These are phyloP conservation scores for Drosophila parabipectinata DNA, from an alignment of 1,140 invertebrate genomes.

Conservation along the genomic window DNA sequence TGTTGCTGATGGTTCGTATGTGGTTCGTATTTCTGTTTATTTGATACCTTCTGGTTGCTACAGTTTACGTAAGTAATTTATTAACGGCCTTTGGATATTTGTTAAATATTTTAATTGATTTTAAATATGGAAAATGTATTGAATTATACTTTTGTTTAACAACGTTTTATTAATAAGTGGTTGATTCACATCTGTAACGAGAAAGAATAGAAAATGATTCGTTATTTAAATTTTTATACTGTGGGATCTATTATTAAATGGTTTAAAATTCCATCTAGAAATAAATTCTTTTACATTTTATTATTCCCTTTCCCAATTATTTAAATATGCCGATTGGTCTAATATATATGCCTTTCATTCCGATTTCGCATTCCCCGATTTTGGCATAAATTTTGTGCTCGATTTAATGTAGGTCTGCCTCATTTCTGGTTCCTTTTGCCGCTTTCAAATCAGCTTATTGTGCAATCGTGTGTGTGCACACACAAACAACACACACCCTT, in stretches of 20 bases:
- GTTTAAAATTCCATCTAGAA: neutral
- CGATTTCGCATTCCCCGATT: conserved; percentile 43
- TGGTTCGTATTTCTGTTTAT: conserved; percentile 42
- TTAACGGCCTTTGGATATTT: conserved; percentile 61
- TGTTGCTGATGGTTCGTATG: conserved; percentile 38
- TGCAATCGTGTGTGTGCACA: conserved; percentile 68
- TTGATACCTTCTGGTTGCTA: conserved; percentile 41
- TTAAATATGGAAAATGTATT: conserved; percentile 52
- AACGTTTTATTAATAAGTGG: conserved; percentile 33
- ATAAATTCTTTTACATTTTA: neutral
- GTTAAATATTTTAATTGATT: conserved; percentile 51
- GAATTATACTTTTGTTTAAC: conserved; percentile 39
- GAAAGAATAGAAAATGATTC: neutral
- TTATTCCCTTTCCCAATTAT: neutral
- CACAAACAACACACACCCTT: conserved; percentile 39
- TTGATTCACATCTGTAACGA: conserved; percentile 55
- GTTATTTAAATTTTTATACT: neutral
- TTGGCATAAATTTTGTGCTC: conserved; percentile 72
- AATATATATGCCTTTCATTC: conserved; percentile 21
- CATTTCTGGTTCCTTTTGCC: conserved; percentile 12
- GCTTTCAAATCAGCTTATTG: conserved; percentile 65
- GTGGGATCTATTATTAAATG: no score
- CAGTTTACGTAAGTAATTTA: conserved; percentile 40
- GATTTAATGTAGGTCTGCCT: conserved; percentile 58
- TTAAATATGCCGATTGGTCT: neutral